Evolutionary conservation across 2,113 vertebrate species (phyloP), one percentile per base, ranked within the genome.

Genomic region (Benitochromis conjunctus): DNA sequence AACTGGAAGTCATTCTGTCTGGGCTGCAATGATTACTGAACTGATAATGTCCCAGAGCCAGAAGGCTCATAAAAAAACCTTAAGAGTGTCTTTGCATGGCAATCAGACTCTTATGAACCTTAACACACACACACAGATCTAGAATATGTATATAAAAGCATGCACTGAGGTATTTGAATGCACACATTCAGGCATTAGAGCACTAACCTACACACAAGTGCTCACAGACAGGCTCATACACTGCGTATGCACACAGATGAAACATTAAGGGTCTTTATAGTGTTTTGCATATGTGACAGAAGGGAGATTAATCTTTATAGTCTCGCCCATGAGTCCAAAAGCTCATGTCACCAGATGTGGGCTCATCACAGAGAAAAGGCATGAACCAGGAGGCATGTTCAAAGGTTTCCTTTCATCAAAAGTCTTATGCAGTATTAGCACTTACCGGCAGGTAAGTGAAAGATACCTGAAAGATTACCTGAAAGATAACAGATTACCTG

Each of bases 1-100:
- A 90, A 76, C 80, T 83, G 83, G 64, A 76, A 76, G 80, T 82
- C 36, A 11, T 54, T 80, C 46, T 74, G 76, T 82, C 87, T 89
- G 81, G 21, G 13, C 46, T 55, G 43, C 62, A 38, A 36, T 66
- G 76, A 86, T 89, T 80, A 80, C 83, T 64, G 58, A 26, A 5
- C 71, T n/a, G 51, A 46, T 71, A 82, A 69, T 16, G 5, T 77
- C 36, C 82, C 64, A 21, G 26, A 82, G 83, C 74, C 43, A 56
- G 41, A 26, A 56, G 81, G 81, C 82, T 86, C 74, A 55, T 87
- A 85, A 82, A 90, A 84, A 86, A 78, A 64, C 71, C 2, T 41
- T 29, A 82, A 64, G 43, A 12, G 54, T 58, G 21, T 4, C 21
- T 78, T 81, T 84, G 51, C 80, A 46, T 38, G 48, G 26, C 36